Conservation (phyloP, 64 coral and sea anemone species). For the Montipora foliosa region DNA sequence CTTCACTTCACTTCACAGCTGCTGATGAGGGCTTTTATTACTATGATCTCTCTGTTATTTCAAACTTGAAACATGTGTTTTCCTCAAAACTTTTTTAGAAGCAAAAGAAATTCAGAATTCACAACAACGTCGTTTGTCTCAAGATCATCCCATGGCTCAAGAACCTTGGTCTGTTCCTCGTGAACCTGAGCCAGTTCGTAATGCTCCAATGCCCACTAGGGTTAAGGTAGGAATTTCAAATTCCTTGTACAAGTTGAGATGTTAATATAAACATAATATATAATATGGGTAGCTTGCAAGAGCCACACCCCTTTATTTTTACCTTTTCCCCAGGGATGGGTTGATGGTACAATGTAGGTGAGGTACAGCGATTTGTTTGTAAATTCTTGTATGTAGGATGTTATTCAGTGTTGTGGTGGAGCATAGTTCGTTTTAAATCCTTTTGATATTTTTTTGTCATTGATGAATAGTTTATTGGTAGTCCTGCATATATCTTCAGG, state of each 20-base stretch:
- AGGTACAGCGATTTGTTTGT: too few relatives aligned
- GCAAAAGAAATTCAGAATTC: conserved; percentile 25
- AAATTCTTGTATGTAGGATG: too few relatives aligned
- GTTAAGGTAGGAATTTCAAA: neutral
- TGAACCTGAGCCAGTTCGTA: neutral
- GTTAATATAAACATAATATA: too few relatives aligned
- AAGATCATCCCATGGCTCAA: conserved; percentile 22
- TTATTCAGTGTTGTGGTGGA: too few relatives aligned
- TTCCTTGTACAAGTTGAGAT: neutral
- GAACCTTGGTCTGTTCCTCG: neutral
- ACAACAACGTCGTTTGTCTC: conserved; percentile 15
- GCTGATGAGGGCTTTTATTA: neutral
- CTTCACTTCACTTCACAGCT: neutral
- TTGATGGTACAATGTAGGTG: too few relatives aligned
- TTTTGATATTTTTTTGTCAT: too few relatives aligned
- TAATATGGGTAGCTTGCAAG: too few relatives aligned
- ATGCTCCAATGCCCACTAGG: neutral
- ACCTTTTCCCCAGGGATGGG: too few relatives aligned
- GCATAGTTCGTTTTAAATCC: too few relatives aligned
- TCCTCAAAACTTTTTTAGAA: conserved; percentile 9
- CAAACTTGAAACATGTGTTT: neutral
- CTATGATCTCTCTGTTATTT: neutral
- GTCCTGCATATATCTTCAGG: too few relatives aligned
- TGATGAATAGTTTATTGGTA: too few relatives aligned
- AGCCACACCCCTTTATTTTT: too few relatives aligned